Conservation (phyloP, 2,113 vertebrate species). For the Gnathonemus echidnorhynchus region DNA sequence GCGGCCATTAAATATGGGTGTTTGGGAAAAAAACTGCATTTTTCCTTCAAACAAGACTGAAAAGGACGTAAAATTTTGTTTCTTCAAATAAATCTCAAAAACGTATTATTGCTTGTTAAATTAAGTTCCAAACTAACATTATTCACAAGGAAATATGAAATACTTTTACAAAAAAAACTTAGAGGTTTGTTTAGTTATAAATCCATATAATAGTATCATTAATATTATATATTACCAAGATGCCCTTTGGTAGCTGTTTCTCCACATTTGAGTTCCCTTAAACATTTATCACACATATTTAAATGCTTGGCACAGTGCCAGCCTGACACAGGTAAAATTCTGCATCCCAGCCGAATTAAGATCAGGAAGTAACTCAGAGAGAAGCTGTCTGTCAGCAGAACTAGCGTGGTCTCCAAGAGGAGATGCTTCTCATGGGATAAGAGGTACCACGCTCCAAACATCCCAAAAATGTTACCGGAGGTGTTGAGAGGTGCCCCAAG, state of each 20-base stretch:
- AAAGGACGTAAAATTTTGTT: background rate
- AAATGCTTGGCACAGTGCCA: background rate
- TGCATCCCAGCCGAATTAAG: background rate
- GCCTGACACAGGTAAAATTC: background rate
- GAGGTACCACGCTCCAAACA: background rate
- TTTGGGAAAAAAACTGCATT: background rate
- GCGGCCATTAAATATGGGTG: background rate
- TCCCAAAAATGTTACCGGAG: slow-evolving; percentile 18
- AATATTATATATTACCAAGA: background rate
- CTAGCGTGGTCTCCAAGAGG: background rate
- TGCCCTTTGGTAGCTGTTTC: background rate
- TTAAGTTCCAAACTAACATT: background rate
- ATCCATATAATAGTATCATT: background rate
- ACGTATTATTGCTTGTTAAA: background rate
- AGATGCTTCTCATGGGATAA: background rate
- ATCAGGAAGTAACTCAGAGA: background rate
- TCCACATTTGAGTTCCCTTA: background rate
- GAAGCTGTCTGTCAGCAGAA: background rate
- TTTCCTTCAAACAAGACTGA: background rate
- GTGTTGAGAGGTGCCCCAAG: slow-evolving; percentile 17
- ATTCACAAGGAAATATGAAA: background rate
- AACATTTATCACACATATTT: background rate
- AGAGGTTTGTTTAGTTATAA: background rate
- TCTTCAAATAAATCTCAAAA: background rate
- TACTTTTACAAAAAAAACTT: background rate